phyloP scores from a whole-genome alignment of 2,888 invertebrate genomes.

The Caenorhabditis sp. region DNA sequence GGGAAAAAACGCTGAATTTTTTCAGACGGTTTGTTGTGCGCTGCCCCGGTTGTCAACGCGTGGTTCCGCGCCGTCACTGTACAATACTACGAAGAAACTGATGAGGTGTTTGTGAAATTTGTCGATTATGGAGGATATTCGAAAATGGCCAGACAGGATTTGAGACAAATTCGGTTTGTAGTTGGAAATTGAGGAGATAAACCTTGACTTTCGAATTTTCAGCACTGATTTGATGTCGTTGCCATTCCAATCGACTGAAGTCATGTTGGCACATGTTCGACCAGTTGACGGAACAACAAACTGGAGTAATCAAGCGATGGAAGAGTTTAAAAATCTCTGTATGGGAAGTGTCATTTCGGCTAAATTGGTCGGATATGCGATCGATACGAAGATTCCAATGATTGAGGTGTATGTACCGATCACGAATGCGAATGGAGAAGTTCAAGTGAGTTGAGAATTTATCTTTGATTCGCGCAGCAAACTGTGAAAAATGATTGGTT shows the following conservation, averaged over 20 bases:
- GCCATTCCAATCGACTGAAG: conserved; percentile 97
- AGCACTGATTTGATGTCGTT: conserved; percentile 88
- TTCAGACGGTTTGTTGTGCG: conserved; percentile 86
- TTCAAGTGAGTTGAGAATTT: conserved; percentile 2
- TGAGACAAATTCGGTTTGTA: conserved; percentile 81
- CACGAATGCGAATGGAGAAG: conserved; percentile 32
- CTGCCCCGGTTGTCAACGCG: conserved; percentile 82
- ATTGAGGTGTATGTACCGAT: conserved; percentile 58
- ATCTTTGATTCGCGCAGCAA: no score
- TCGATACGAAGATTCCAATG: conserved; percentile 64
- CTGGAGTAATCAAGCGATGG: conserved; percentile 61
- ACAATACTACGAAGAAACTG: conserved; percentile 75
- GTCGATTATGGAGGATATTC: conserved; percentile 95
- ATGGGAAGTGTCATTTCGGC: conserved; percentile 61
- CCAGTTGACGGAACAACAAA: conserved; percentile 76
- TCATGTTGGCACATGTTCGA: conserved; percentile 86
- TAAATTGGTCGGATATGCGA: conserved; percentile 60
- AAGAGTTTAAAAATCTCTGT: conserved; percentile 57
- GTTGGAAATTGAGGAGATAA: not conserved
- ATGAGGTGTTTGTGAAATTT: conserved; percentile 83
- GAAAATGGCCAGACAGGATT: conserved; percentile 79
- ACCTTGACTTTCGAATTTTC: conserved; percentile 19
- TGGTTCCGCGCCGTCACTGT: conserved; percentile 91
- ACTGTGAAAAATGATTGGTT: no score
- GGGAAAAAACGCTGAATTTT: no score